Percentiles rank a stretch among this genome's conserved stretches.
Evolutionary conservation across 2,797 vertebrate genomes (phyloP).

Genomic region (Triplophysa bombifrons): DNA sequence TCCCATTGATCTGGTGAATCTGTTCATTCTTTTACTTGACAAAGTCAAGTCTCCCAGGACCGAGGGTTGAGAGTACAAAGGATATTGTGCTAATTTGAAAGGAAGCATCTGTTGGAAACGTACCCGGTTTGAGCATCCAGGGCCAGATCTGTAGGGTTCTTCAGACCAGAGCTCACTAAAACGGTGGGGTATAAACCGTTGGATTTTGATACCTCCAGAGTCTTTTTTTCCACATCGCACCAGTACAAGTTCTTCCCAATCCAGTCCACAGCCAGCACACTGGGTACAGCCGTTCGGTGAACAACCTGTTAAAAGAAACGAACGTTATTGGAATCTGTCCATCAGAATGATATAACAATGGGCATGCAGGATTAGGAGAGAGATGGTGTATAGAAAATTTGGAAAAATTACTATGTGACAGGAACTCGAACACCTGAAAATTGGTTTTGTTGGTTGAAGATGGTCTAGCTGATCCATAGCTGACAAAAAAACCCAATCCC

Average conservation of each 20-base stretch:
- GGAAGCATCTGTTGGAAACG: slow-evolving; percentile 42
- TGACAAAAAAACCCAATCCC: too few species aligned
- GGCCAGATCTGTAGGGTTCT: slow-evolving; percentile 88
- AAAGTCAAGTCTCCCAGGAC: slow-evolving; percentile 6
- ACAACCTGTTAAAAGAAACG: slow-evolving; percentile 79
- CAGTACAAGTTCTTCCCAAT: slow-evolving; percentile 99
- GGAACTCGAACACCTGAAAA: neutral
- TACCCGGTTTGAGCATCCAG: slow-evolving; percentile 93
- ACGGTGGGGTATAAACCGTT: slow-evolving; percentile 93
- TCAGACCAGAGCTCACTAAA: slow-evolving; percentile 88
- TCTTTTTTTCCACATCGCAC: slow-evolving; percentile 93
- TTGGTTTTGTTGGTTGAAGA: neutral
- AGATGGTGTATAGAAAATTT: too few species aligned
- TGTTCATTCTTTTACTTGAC: slow-evolving; percentile 17
- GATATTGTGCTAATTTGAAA: slow-evolving; percentile 1
- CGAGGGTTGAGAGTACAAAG: slow-evolving; percentile 9
- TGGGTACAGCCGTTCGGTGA: slow-evolving; percentile 93
- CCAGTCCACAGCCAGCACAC: slow-evolving; percentile 95
- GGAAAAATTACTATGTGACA: neutral
- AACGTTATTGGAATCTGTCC: slow-evolving; percentile 20
- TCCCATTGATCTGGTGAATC: slow-evolving; percentile 14
- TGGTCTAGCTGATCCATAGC: neutral
- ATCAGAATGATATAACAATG: neutral
- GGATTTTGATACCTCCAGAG: slow-evolving; percentile 95
- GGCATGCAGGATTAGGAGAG: too few species aligned